Base-by-base conservation (phyloP, 2,888 invertebrate genomes). In the Drosophila falleni region DNA sequence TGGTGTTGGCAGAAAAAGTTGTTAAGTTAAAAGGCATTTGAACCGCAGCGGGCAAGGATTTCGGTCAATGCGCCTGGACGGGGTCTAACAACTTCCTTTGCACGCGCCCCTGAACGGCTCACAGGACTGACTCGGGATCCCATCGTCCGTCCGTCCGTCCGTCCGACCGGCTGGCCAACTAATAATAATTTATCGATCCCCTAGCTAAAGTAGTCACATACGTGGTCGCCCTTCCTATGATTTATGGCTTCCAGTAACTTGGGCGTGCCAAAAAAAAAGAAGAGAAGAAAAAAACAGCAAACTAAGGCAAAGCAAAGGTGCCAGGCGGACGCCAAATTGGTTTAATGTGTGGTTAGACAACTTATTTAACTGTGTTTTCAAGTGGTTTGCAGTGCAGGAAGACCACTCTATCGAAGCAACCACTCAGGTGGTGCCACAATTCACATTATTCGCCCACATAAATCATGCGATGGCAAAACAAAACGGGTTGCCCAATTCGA, bases 111-210 rank as follows among this genome's bases (percentile, higher is more conserved):
- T 60, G 49, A 80, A 75, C 59, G 58, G 54, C 62, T 54, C 59
- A 39, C 44, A 33, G 47, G 33, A 44, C 19, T 33, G 41, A 41
- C 59, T 55, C 31, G 50, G 67, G 63, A 63, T 50, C 47, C 64
- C 51, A 31, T 5, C 11, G 23, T 10, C 49, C n/a, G 44, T 13
- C 49, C 13, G 44, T 11, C n/a, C 51, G 33, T 49, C 51, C 16
- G 58, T 50, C 76, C 67, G 54, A 51, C 58, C 72, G 74, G 53
- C 74, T 69, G 80, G 79, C 81, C 85, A 89, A 90, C 90, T 90
- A 90, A 90, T 90, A 90, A 90, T 90, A 90, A 90, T 90, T 90
- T 90, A 90, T 90, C 89, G 90, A 90, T 88, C 85, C 83, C 83
- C 76, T 71, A 88, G 89, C 88, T 78, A 73, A 80, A 88, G 89